These are phyloP conservation scores for Callyntrura guangdongensis DNA, from an alignment of 2,888 invertebrate species.

Conservation along the genomic window DNA sequence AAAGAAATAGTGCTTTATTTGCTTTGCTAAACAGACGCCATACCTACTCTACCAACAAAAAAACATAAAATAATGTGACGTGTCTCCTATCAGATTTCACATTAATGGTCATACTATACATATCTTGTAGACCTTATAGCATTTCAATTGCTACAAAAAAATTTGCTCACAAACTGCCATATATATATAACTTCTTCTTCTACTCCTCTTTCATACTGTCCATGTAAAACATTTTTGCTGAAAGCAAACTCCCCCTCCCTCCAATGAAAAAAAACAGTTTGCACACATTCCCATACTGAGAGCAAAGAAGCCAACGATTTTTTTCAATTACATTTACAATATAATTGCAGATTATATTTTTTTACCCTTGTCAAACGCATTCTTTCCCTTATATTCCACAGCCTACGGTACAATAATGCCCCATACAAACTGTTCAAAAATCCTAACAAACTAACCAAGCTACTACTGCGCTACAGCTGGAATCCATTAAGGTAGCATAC, in stretches of 20 bases:
- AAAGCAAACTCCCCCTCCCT: background rate
- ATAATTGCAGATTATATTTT: background rate
- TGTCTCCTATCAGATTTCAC: slow-evolving; percentile 53
- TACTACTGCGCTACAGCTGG: too few relatives aligned
- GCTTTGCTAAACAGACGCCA: background rate
- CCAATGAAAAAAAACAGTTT: background rate
- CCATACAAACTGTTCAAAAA: too few relatives aligned
- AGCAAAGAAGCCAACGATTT: background rate
- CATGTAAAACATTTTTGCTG: slow-evolving; percentile 5
- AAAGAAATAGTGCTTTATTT: background rate
- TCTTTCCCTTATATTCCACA: slow-evolving; percentile 17
- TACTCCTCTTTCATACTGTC: background rate
- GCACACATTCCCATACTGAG: too few relatives aligned
- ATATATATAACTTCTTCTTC: too few relatives aligned
- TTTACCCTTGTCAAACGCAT: background rate
- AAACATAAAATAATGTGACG: background rate
- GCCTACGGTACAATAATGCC: slow-evolving; percentile 17
- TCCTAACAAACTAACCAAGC: too few relatives aligned
- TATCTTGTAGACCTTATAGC: background rate
- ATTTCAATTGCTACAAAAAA: slow-evolving; percentile 7
- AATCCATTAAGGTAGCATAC: background rate
- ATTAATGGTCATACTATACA: slow-evolving; percentile 57
- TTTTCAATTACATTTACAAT: background rate
- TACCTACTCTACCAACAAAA: background rate
- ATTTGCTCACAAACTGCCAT: slow-evolving; percentile 18